Conservation (phyloP, 2,113 vertebrate genomes). For the Serranochromis macrocephalus region DNA sequence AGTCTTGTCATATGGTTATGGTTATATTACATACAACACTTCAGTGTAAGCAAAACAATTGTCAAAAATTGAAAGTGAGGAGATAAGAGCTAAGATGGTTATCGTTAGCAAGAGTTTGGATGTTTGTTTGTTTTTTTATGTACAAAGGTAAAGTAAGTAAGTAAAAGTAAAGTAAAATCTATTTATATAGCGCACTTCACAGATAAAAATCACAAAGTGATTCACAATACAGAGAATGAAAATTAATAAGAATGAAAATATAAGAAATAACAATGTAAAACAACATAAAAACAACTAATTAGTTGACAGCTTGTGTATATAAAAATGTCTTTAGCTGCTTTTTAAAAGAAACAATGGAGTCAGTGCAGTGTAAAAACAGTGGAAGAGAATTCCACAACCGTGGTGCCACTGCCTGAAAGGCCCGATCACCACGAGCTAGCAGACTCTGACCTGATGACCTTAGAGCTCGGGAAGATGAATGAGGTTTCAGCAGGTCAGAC, state of each 20-base stretch:
- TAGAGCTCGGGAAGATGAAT: not conserved
- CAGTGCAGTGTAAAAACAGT: no score
- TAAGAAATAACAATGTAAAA: not conserved
- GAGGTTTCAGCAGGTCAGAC: not conserved
- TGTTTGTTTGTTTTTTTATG: not conserved
- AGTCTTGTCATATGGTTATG: not conserved
- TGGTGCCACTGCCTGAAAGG: no score
- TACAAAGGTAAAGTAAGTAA: not conserved
- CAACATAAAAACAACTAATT: not conserved
- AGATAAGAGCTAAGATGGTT: not conserved
- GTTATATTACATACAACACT: not conserved
- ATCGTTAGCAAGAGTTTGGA: not conserved
- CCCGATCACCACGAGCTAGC: not conserved
- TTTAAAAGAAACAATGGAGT: no score
- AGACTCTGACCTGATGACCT: not conserved
- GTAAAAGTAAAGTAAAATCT: not conserved
- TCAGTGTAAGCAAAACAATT: not conserved
- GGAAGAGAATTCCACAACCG: no score
- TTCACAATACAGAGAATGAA: not conserved
- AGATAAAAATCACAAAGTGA: not conserved
- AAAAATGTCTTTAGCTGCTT: no score
- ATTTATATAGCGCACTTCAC: not conserved
- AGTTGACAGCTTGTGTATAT: no score
- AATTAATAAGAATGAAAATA: not conserved
- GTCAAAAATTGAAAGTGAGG: not conserved